phyloP scores from a whole-genome alignment of 2,888 invertebrate species.

The Endotricha flammealis region DNA sequence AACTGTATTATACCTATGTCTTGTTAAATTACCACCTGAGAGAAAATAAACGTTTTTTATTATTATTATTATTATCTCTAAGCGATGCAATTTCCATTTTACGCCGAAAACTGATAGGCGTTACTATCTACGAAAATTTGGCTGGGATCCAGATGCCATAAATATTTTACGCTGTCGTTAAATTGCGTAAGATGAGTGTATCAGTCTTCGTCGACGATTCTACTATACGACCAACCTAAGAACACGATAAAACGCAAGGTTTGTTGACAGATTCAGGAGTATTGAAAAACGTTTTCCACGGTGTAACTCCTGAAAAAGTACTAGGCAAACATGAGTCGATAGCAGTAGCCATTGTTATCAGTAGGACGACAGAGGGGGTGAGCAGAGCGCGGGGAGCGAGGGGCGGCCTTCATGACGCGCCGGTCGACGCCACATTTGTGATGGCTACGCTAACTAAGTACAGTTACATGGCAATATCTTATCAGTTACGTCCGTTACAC shows the following conservation, averaged over 20 bases:
- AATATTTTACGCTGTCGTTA: neutral
- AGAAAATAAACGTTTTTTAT: too few species aligned
- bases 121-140: slow-evolving; percentile 1
- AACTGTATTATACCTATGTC: too few species aligned
- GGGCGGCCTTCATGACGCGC: slow-evolving; percentile 45
- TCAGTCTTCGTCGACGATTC: neutral
- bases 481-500: slow-evolving; percentile 45
- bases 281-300: slow-evolving; percentile 55
- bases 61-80: too few species aligned
- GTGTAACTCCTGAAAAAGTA: slow-evolving; percentile 62
- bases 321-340: slow-evolving; percentile 62
- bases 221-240: too few species aligned
- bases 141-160: neutral
- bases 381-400: slow-evolving; percentile 26
- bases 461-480: slow-evolving; percentile 52
- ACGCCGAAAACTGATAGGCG: neutral
- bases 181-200: neutral
- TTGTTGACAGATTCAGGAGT: slow-evolving; percentile 1
- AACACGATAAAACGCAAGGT: neutral
- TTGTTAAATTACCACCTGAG: too few species aligned
- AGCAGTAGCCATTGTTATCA: slow-evolving; percentile 60
- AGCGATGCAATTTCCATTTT: neutral
- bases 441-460: slow-evolving; percentile 32
- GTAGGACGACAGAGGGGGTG: slow-evolving; percentile 34
- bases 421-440: slow-evolving; percentile 43